phyloP scores from a whole-genome alignment of 2,888 invertebrate genomes.

The Spodoptera littoralis region DNA sequence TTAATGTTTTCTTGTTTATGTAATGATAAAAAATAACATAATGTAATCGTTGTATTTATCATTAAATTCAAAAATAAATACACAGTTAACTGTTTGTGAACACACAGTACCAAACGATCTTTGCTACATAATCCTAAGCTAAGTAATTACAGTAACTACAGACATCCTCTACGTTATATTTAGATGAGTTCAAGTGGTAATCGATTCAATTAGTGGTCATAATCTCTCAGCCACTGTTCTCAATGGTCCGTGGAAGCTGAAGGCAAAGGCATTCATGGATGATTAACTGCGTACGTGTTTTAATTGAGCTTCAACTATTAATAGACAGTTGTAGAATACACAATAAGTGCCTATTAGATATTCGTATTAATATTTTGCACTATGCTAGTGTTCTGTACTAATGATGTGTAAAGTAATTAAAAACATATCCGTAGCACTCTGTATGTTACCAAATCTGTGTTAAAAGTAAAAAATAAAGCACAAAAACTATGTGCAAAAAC shows the following conservation, averaged over 20 bases:
- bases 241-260: slow-evolving; percentile 22
- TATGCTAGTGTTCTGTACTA: neutral
- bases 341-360: neutral
- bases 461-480: neutral
- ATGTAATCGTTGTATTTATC: no score
- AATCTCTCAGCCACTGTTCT: slow-evolving; percentile 44
- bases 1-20: no score
- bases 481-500: neutral
- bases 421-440: no score
- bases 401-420: no score
- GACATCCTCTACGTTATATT: slow-evolving; percentile 44
- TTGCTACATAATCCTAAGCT: slow-evolving; percentile 10
- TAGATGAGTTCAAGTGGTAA: slow-evolving; percentile 50
- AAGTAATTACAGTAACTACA: slow-evolving; percentile 30
- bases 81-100: neutral
- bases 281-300: slow-evolving; percentile 23
- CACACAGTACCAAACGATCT: neutral
- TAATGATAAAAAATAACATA: no score
- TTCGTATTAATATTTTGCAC: no score
- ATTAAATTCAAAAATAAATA: no score
- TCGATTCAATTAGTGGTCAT: slow-evolving; percentile 50
- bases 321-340: neutral
- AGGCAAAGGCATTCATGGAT: slow-evolving; percentile 11
- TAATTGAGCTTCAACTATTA: slow-evolving; percentile 23
- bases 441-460: no score